Base-by-base conservation (phyloP, 2,888 invertebrate genomes). In the Athrips mouffetella region DNA sequence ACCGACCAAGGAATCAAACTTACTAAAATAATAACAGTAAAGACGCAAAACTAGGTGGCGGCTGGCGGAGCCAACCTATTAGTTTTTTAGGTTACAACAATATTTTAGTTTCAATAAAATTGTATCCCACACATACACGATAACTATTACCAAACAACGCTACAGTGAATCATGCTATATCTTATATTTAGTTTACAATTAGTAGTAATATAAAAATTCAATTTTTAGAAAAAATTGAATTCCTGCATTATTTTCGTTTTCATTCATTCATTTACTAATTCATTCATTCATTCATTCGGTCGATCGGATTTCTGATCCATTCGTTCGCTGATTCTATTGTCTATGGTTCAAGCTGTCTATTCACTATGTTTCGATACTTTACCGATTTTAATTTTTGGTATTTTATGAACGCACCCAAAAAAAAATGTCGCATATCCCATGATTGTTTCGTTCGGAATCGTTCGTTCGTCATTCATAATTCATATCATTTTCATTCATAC, bases 1-100 rank as follows among this genome's bases (percentile, higher is more conserved):
- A 60, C 49, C 57, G 74, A 76, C 41, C 63, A 70, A 64, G 75
- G 76, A 52, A 58, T 77, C 57, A 70, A 73, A 74, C 74, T 83
- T 83, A 84, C 83, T 48, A 53, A 61, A 51, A 42, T 52, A 16
- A 23, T 33, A 13, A 11, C 35, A 1, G 23, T 13, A 39, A 20
- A 20, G 18, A 18, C 20, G 18, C 27, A n/a, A 21, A 40, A 40
- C 39, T 27, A 46, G 46, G 15, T 37, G 18, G 46, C 46, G 23
- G 25, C 18, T 37, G 18, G 46, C 46, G 23, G 25, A 10, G 29
- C 30, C 21, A 15, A 23, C 8, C 41, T 41, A 8, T 10, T 1
- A 5, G 37, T 18, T 37, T 37, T 37, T 10, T 31, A 37, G 37
- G 37, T 37, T 37, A 37, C 11, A 11, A 1, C n/a, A 11, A 37